Conservation (phyloP, 2,113 vertebrate genomes). For the Hymenochirus boettgeri region DNA sequence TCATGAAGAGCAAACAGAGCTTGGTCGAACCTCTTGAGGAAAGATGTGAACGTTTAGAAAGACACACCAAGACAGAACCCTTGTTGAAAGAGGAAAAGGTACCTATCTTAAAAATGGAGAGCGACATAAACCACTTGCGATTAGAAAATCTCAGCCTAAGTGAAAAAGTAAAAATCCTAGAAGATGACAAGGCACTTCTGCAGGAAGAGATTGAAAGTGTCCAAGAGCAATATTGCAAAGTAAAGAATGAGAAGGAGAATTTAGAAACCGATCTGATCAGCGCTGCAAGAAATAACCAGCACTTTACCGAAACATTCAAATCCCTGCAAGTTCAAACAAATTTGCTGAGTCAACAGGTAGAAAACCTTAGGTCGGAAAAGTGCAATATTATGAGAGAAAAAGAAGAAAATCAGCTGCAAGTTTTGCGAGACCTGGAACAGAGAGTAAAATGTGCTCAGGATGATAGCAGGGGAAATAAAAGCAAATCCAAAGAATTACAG, state of each 20-base stretch:
- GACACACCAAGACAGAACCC: slow-evolving; percentile 47
- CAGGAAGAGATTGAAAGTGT: slow-evolving; percentile 80
- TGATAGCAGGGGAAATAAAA: slow-evolving; percentile 70
- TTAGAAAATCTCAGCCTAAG: slow-evolving; percentile 64
- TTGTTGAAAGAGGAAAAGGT: slow-evolving; percentile 54
- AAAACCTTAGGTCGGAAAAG: slow-evolving; percentile 61
- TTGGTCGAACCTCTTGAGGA: slow-evolving; percentile 56
- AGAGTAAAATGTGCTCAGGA: slow-evolving; percentile 71
- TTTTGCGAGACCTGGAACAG: slow-evolving; percentile 72
- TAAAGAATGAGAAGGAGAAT: slow-evolving; percentile 79
- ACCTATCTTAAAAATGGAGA: slow-evolving; percentile 55
- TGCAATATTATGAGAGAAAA: slow-evolving; percentile 60
- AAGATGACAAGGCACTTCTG: slow-evolving; percentile 77
- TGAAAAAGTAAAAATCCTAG: slow-evolving; percentile 77
- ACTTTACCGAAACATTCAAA: slow-evolving; percentile 63
- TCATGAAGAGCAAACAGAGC: slow-evolving; percentile 58
- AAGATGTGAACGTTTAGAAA: slow-evolving; percentile 54
- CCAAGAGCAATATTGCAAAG: slow-evolving; percentile 72
- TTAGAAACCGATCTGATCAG: slow-evolving; percentile 75
- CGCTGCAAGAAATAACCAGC: slow-evolving; percentile 67
- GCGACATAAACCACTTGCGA: slow-evolving; percentile 50
- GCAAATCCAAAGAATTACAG: slow-evolving; percentile 70
- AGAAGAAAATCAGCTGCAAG: slow-evolving; percentile 68
- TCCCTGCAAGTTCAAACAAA: slow-evolving; percentile 62
- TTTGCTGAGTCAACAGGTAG: slow-evolving; percentile 62